These are phyloP conservation scores for Theodoxus fluviatilis DNA, from an alignment of 2,888 invertebrate species.

Conservation along the genomic window DNA sequence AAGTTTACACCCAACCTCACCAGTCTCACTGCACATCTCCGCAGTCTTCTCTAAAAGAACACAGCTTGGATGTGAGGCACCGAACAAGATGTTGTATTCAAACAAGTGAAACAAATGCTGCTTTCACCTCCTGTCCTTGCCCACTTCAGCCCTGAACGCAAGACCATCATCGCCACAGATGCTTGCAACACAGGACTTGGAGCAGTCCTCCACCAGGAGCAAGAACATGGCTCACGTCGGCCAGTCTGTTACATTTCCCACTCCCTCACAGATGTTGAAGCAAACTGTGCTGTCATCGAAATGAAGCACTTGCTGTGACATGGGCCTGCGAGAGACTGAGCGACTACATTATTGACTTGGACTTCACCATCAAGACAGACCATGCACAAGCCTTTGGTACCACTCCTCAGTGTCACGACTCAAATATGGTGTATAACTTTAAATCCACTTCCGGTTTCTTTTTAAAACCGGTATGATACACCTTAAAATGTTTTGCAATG, in stretches of 20 bases:
- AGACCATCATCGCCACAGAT: neutral
- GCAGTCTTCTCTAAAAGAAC: neutral
- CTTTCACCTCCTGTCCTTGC: slow-evolving; percentile 1
- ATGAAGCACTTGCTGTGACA: slow-evolving; percentile 7
- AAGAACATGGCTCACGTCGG: neutral
- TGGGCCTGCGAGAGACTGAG: slow-evolving; percentile 6
- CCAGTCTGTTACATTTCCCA: too few species aligned
- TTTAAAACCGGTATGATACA: too few species aligned
- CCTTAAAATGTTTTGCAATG: too few species aligned
- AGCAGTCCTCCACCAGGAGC: neutral
- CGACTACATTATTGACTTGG: neutral
- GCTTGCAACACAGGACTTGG: neutral
- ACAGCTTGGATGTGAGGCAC: neutral
- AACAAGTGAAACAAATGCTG: too few species aligned
- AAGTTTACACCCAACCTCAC: slow-evolving; percentile 7
- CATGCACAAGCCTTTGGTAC: slow-evolving; percentile 5
- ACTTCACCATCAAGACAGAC: slow-evolving; percentile 1
- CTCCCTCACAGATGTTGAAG: slow-evolving; percentile 11
- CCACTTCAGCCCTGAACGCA: neutral
- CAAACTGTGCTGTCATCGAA: neutral
- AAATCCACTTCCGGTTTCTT: too few species aligned
- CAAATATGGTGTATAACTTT: too few species aligned
- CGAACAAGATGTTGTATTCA: neutral
- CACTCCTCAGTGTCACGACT: too few species aligned
- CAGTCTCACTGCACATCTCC: neutral